Evolutionary conservation across 2,113 vertebrate genomes (phyloP).

Genomic region (Phyllostomus hastatus): DNA sequence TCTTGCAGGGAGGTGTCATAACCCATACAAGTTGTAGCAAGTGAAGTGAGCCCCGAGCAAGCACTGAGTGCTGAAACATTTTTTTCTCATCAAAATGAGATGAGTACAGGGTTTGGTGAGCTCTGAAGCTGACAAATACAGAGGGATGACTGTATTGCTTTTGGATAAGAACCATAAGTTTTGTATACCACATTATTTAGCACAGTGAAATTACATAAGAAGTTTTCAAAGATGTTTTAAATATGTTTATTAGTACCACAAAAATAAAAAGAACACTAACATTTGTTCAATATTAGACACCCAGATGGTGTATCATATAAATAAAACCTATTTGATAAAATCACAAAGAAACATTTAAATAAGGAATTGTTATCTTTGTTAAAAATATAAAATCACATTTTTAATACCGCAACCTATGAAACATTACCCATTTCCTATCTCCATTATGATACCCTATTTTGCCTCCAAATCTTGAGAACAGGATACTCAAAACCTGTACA

Average conservation of each 20-base stretch:
- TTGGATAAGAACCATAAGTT: not conserved
- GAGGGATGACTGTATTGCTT: not conserved
- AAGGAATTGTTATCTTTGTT: not conserved
- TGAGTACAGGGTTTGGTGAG: no score
- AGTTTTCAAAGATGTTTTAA: conserved; percentile 11
- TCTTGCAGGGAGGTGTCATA: no score
- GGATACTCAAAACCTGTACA: not conserved
- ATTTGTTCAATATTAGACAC: conserved; percentile 24
- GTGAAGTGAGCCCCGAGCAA: no score
- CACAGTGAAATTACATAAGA: not conserved
- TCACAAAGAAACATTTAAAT: conserved; percentile 20
- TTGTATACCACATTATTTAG: not conserved
- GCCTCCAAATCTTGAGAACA: not conserved
- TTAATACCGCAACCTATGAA: conserved; percentile 2
- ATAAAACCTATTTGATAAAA: conserved; percentile 36
- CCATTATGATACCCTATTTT: not conserved
- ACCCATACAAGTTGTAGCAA: no score
- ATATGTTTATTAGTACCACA: conserved; percentile 15
- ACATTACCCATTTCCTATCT: not conserved
- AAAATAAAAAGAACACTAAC: conserved; percentile 40
- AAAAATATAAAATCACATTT: conserved; percentile 25
- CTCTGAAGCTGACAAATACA: no score
- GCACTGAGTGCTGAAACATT: no score
- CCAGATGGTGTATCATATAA: not conserved
- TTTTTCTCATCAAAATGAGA: no score